Conservation (phyloP, 1,140 invertebrate species). For the Drosophila eugracilis region DNA sequence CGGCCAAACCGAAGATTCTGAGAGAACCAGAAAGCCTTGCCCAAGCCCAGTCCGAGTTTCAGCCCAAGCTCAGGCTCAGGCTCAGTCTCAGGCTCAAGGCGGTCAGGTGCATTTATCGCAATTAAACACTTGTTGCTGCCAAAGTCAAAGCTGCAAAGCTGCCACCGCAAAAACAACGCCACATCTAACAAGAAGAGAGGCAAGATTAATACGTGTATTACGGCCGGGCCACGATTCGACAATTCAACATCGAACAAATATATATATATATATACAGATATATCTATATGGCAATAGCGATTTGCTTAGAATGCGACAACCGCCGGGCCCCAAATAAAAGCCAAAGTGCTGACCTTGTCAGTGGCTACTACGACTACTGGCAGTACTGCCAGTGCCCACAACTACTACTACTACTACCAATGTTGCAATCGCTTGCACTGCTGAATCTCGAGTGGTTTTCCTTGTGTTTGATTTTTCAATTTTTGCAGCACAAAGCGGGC, state of each 20-base stretch:
- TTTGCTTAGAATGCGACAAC: slow-evolving; percentile 72
- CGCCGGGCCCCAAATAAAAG: slow-evolving; percentile 76
- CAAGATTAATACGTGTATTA: slow-evolving; percentile 51
- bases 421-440: slow-evolving; percentile 32
- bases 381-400: slow-evolving; percentile 4
- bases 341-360: slow-evolving; percentile 74
- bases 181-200: slow-evolving; percentile 69
- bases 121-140: slow-evolving; percentile 80
- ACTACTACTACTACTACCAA: slow-evolving; percentile 6
- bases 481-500: slow-evolving; percentile 65
- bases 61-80: slow-evolving; percentile 8
- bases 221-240: slow-evolving; percentile 56
- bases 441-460: slow-evolving; percentile 74
- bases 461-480: slow-evolving; percentile 81
- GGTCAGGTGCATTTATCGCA: slow-evolving; percentile 81
- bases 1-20: slow-evolving; percentile 34
- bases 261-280: neutral
- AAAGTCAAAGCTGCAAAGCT: slow-evolving; percentile 34
- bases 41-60: slow-evolving; percentile 26
- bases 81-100: slow-evolving; percentile 69
- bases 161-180: slow-evolving; percentile 60
- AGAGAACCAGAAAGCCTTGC: slow-evolving; percentile 54
- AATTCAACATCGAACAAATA: slow-evolving; percentile 21
- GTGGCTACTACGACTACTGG: slow-evolving; percentile 35
- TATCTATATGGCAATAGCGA: slow-evolving; percentile 2